A percentile compares a stretch with the other conserved stretches of the same genome.
These are phyloP conservation scores for Drosophila parabipectinata DNA, from an alignment of 1,140 invertebrate species.

Conservation along the genomic window DNA sequence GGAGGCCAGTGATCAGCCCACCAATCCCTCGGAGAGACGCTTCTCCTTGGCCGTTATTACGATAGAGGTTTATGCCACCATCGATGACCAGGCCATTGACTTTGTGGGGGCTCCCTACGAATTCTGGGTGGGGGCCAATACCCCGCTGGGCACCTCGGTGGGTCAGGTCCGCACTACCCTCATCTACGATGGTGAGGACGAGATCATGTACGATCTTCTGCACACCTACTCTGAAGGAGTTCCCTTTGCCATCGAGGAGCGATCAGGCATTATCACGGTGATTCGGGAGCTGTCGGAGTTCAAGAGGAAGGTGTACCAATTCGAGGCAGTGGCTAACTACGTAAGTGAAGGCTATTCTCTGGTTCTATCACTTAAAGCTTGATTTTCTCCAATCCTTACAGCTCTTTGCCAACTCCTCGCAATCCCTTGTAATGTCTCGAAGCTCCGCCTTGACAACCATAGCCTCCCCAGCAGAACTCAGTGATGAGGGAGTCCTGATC, in stretches of 20 bases:
- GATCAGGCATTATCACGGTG: conserved; percentile 94
- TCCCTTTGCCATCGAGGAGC: conserved; percentile 94
- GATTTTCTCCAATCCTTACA: conserved; percentile 9
- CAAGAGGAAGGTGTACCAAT: conserved; percentile 88
- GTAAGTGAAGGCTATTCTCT: conserved; percentile 59
- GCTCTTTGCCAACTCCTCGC: conserved; percentile 70
- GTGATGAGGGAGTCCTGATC: conserved; percentile 87
- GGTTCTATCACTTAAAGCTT: background rate
- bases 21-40: conserved; percentile 91
- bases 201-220: conserved; percentile 90
- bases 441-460: conserved; percentile 60
- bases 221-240: conserved; percentile 93
- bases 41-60: conserved; percentile 93
- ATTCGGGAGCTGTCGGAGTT: conserved; percentile 90
- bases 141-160: conserved; percentile 92
- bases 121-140: conserved; percentile 94
- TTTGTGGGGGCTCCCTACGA: conserved; percentile 95
- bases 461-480: conserved; percentile 57
- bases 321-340: conserved; percentile 91
- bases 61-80: conserved; percentile 87
- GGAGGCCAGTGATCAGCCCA: conserved; percentile 91
- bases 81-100: conserved; percentile 88
- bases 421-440: conserved; percentile 59
- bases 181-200: conserved; percentile 87
- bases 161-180: conserved; percentile 91